phyloP scores from a whole-genome alignment of 2,888 invertebrate genomes.

The Gortyna flavago region DNA sequence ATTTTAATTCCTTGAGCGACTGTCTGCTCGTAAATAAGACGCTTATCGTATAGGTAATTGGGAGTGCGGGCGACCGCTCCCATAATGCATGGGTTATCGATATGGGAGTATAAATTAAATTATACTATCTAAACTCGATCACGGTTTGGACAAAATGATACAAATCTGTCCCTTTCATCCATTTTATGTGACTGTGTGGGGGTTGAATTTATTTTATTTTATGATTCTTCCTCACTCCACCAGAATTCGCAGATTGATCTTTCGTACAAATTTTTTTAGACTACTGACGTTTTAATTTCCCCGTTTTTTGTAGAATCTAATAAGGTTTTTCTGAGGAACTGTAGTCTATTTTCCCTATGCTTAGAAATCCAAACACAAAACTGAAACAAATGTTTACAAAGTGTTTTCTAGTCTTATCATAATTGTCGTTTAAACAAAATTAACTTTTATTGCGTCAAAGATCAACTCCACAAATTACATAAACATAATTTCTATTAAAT shows the following conservation, averaged over 20 bases:
- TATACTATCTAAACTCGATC: constrained; percentile 73
- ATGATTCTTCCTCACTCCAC: background rate
- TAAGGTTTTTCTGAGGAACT: background rate
- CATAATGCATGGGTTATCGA: constrained; percentile 77
- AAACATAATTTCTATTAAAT: background rate
- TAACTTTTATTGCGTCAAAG: constrained; percentile 24
- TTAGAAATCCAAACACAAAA: constrained; percentile 3
- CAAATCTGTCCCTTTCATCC: constrained; percentile 66
- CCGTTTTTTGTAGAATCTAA: background rate
- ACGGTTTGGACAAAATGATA: constrained; percentile 74
- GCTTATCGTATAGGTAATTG: constrained; percentile 89
- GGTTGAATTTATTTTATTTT: background rate
- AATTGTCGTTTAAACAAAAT: constrained; percentile 9
- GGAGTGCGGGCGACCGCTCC: constrained; percentile 86
- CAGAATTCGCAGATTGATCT: background rate
- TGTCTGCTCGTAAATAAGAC: constrained; percentile 84
- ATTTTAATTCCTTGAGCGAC: constrained; percentile 86
- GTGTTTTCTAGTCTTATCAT: constrained; percentile 19
- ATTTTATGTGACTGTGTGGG: constrained; percentile 27
- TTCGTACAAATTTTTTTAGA: background rate
- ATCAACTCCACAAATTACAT: constrained; percentile 30
- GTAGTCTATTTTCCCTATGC: background rate
- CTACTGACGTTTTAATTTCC: no score
- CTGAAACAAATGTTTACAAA: background rate
- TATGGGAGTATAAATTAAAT: constrained; percentile 82